Base-by-base conservation (phyloP, 1,140 invertebrate species). In the Galendromus occidentalis region DNA sequence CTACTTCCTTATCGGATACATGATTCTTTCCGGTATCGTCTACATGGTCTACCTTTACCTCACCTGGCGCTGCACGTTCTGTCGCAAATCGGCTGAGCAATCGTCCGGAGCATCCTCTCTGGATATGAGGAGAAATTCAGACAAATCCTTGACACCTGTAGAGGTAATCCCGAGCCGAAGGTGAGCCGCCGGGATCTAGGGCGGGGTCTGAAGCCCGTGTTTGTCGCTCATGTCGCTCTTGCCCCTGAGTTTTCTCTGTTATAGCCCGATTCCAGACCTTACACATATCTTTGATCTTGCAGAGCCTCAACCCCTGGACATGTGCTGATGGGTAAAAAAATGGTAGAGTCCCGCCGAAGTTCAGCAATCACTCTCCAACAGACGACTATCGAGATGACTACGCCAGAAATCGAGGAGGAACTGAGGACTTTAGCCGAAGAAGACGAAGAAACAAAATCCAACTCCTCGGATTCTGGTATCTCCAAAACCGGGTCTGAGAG, bases 1-100 rank as follows among this genome's bases (percentile, higher is more conserved):
- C 17, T 59, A 59, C 51, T 59, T 59, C 22, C 14, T 59, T 9
- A 59, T 59, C 25, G 51, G 51, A 14, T 59, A 59, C 51, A 33
- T 59, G 14, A 25, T 59, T 5, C 25, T 59, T 4, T 59, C 51
- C 25, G 51, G 51, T 12, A 59, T 59, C 22, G 2, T 59, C 12
- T 59, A 59, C 51, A 17, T 59, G 22, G 22, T 14, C 1, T 59
- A 59, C 33, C 51, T 59, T 9, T 17, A 29, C 25, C 22, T 59
- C 33, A 59, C 51, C 25, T 59, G 51, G 51, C 25, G 51, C 17
- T 59, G 51, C 22, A 59, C 25, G 4, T 59, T 59, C 51, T 59
- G 51, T 25, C 51, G 51, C 2, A 14, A 25, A 17, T 14, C 51
- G 14, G 51, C n/a, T 59, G 51, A 33, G 2, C 17, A 14, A 2